These are phyloP conservation scores for Odontocerum albicorne DNA, from an alignment of 2,888 invertebrate genomes.

Conservation along the genomic window DNA sequence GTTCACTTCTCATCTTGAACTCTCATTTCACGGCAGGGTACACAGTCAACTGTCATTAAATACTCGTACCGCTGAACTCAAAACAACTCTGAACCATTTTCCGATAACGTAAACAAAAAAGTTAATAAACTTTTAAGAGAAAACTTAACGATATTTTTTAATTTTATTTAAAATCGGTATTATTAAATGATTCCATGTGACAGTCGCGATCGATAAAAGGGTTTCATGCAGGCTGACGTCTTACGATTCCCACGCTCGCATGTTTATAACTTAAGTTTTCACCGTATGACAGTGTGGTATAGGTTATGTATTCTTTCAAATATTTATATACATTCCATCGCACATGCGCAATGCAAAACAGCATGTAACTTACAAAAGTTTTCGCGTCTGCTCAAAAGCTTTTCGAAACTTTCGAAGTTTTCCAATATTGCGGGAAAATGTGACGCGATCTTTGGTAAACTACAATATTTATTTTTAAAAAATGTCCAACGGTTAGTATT, in stretches of 20 bases:
- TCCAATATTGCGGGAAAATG: too few relatives aligned
- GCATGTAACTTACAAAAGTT: slow-evolving; percentile 21
- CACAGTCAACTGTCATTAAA: too few relatives aligned
- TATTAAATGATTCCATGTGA: too few relatives aligned
- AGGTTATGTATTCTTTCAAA: slow-evolving; percentile 27
- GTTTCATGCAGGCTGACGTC: slow-evolving; percentile 10
- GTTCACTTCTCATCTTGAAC: too few relatives aligned
- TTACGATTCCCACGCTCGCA: slow-evolving; percentile 11
- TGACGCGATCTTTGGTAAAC: too few relatives aligned
- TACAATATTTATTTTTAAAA: too few relatives aligned
- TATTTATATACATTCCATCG: slow-evolving; percentile 23
- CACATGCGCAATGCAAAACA: slow-evolving; percentile 26
- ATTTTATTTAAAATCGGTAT: too few relatives aligned
- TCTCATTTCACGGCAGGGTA: too few relatives aligned
- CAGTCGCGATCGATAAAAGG: slow-evolving; percentile 12
- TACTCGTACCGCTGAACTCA: too few relatives aligned
- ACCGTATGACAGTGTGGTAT: slow-evolving; percentile 10
- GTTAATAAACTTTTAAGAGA: neutral
- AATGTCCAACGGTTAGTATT: too few relatives aligned
- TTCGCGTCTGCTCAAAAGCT: slow-evolving; percentile 12
- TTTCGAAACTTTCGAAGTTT: slow-evolving; percentile 10
- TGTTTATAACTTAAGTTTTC: slow-evolving; percentile 18
- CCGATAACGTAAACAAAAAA: neutral
- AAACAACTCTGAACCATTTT: neutral
- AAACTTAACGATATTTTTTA: too few relatives aligned